phyloP scores from a whole-genome alignment of 2,113 vertebrate species.

The Mesitornis unicolor region DNA sequence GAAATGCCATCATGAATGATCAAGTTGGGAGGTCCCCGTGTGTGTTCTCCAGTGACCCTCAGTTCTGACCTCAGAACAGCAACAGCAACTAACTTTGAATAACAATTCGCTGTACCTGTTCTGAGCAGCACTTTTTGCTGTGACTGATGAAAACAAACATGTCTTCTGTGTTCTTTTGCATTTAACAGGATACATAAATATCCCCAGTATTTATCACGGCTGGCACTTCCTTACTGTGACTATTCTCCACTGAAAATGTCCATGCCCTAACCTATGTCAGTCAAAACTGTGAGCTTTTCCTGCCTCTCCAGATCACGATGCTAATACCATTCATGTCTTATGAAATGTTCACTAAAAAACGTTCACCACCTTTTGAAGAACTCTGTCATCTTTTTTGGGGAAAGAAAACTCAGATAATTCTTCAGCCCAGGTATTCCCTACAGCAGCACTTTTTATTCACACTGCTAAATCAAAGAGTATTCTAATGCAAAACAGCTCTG shows the following conservation, averaged over 20 bases:
- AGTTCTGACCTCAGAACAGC: background rate
- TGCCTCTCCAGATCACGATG: background rate
- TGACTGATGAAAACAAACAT: background rate
- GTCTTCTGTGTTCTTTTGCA: background rate
- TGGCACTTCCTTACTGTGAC: background rate
- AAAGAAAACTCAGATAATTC: background rate
- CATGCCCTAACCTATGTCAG: background rate
- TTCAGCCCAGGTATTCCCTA: background rate
- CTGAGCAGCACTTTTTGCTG: background rate
- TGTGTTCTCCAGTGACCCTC: background rate
- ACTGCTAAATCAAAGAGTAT: background rate
- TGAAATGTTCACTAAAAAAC: background rate
- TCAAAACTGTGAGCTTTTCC: background rate
- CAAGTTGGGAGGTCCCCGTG: background rate
- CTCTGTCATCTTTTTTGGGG: background rate
- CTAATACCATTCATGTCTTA: background rate
- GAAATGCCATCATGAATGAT: background rate
- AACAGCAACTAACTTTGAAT: background rate
- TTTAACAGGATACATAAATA: background rate
- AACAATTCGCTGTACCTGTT: fast-evolving
- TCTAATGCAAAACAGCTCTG: slow-evolving; percentile 5
- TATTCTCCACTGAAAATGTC: background rate
- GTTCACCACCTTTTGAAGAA: background rate
- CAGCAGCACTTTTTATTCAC: background rate
- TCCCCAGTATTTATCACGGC: background rate